Evolutionary conservation across 2,888 invertebrate genomes (phyloP).

Genomic region (Noctua fimbriata): DNA sequence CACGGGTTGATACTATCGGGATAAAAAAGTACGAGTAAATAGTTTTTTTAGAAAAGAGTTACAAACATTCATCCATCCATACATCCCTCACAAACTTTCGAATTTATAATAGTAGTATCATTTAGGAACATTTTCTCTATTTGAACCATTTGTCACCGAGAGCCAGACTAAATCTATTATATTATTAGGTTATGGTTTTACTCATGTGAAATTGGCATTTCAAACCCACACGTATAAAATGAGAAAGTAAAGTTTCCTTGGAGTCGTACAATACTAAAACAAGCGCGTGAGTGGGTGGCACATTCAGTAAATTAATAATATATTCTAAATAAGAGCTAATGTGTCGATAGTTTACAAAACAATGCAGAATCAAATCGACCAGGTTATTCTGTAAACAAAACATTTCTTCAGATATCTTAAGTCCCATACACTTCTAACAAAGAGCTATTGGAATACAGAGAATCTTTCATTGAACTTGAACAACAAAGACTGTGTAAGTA

Average conservation of each 20-base stretch:
- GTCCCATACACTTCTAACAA: constrained; percentile 30
- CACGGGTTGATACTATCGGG: background rate
- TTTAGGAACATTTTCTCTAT: background rate
- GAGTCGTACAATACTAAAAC: background rate
- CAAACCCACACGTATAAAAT: background rate
- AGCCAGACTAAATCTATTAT: too few relatives aligned
- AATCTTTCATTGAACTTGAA: constrained; percentile 44
- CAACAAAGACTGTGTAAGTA: constrained; percentile 23
- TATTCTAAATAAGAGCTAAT: background rate
- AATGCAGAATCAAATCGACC: constrained; percentile 4
- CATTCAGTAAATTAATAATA: background rate
- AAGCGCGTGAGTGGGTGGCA: background rate
- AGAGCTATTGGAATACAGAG: background rate
- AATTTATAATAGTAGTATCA: too few relatives aligned
- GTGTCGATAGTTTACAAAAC: constrained; percentile 14
- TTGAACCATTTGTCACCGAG: background rate
- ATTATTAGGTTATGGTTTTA: too few relatives aligned
- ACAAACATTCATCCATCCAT: too few relatives aligned
- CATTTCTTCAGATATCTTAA: constrained; percentile 16
- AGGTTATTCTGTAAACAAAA: constrained; percentile 7
- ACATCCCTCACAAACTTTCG: too few relatives aligned
- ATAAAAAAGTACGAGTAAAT: background rate
- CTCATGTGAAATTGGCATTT: background rate
- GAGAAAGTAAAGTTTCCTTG: background rate
- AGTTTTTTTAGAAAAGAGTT: background rate